A percentile compares a stretch with the other conserved stretches of the same genome.
Conservation (phyloP, 1,140 invertebrate species). For the Belonocnema kinseyi region DNA sequence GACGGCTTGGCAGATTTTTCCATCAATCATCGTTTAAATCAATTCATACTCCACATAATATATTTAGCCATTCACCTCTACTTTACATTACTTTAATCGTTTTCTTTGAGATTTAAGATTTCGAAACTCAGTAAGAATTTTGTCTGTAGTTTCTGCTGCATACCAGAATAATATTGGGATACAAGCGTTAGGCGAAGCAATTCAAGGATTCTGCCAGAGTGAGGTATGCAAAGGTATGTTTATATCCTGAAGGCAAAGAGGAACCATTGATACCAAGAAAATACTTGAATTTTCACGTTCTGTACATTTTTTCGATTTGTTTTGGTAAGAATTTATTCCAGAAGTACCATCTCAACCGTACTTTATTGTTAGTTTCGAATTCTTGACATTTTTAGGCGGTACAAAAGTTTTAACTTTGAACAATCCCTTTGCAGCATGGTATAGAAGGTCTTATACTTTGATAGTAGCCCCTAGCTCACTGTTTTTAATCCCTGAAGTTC, state of each 20-base stretch:
- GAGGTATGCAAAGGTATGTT: too few species aligned
- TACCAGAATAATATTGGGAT: too few species aligned
- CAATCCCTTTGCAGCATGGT: background rate
- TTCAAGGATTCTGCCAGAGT: too few species aligned
- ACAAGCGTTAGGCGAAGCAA: too few species aligned
- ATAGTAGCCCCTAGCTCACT: background rate
- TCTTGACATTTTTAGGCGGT: background rate
- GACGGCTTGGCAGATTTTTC: background rate
- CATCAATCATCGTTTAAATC: conserved; percentile 13
- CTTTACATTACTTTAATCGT: background rate
- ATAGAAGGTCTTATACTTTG: background rate
- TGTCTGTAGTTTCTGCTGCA: background rate
- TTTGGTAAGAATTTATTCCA: background rate
- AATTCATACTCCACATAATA: background rate
- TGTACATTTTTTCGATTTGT: background rate
- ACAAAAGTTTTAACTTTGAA: background rate
- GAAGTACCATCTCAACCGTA: conserved; percentile 20
- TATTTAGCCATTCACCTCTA: background rate
- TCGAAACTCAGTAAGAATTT: background rate
- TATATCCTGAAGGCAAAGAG: background rate
- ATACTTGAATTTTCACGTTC: background rate
- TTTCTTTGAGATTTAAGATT: too few species aligned
- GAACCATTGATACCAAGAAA: conserved; percentile 4
- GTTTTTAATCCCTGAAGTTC: background rate
- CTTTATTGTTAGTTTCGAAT: background rate